Conservation (phyloP, 2,888 invertebrate species). For the Parnassius smintheus region DNA sequence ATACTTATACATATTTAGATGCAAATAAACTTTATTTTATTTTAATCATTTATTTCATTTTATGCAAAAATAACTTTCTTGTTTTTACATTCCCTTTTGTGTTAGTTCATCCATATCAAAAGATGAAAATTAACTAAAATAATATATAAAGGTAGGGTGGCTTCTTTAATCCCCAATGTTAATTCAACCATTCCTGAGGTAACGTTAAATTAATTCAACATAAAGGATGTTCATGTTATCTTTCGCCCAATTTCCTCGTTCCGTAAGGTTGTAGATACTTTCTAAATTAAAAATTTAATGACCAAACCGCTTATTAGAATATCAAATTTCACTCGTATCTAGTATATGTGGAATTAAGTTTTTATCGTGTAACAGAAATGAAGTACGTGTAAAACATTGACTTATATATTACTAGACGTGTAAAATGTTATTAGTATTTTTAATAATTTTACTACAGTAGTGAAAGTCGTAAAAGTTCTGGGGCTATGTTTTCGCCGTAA, state of each 20-base stretch:
- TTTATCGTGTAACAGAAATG: neutral
- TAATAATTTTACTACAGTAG: too few relatives aligned
- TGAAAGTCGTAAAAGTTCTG: too few relatives aligned
- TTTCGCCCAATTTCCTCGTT: slow-evolving; percentile 36
- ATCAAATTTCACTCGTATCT: slow-evolving; percentile 47
- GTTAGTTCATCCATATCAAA: slow-evolving; percentile 8
- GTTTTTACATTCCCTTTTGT: slow-evolving; percentile 16
- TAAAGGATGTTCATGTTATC: slow-evolving; percentile 45
- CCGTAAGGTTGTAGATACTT: slow-evolving; percentile 33
- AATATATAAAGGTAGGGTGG: slow-evolving; percentile 28
- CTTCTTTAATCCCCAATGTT: slow-evolving; percentile 37
- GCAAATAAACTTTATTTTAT: too few relatives aligned
- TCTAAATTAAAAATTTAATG: slow-evolving; percentile 69
- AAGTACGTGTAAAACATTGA: neutral
- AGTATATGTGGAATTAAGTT: slow-evolving; percentile 29
- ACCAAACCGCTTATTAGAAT: slow-evolving; percentile 50
- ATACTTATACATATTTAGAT: too few relatives aligned
- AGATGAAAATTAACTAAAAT: slow-evolving; percentile 24
- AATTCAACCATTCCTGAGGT: slow-evolving; percentile 42
- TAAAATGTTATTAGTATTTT: neutral
- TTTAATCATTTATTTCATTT: too few relatives aligned
- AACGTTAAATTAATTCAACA: slow-evolving; percentile 33
- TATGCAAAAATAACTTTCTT: slow-evolving; percentile 5
- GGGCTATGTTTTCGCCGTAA: too few relatives aligned
- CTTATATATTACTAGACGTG: too few relatives aligned